Evolutionary conservation across 2,888 invertebrate species (phyloP).

Genomic region (Barypeithes pellucidus): DNA sequence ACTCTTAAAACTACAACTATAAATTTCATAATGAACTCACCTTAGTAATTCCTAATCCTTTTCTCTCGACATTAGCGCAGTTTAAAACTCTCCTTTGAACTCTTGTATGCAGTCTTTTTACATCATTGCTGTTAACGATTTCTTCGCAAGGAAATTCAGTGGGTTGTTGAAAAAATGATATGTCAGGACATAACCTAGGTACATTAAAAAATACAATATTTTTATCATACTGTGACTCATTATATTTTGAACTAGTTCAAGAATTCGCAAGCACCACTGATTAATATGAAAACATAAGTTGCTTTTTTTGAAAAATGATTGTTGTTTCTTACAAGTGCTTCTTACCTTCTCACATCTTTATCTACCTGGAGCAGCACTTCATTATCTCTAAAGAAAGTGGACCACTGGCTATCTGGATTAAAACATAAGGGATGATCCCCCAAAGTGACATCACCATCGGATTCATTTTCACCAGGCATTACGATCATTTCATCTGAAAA

Average conservation of each 20-base stretch:
- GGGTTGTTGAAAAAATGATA: slow-evolving; percentile 96
- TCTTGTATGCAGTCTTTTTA: slow-evolving; percentile 89
- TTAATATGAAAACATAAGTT: too few relatives aligned
- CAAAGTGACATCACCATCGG: slow-evolving; percentile 75
- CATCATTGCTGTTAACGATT: slow-evolving; percentile 85
- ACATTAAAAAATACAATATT: too few relatives aligned
- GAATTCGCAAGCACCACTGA: neutral
- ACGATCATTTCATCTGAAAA: slow-evolving; percentile 91
- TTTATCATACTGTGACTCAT: too few relatives aligned
- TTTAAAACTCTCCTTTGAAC: slow-evolving; percentile 90
- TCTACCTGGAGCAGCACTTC: slow-evolving; percentile 98
- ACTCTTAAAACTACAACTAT: neutral
- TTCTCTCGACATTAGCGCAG: slow-evolving; percentile 90
- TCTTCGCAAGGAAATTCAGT: slow-evolving; percentile 92
- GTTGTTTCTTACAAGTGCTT: neutral
- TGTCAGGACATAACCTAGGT: slow-evolving; percentile 87
- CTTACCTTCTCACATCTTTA: slow-evolving; percentile 86
- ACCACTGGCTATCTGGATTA: slow-evolving; percentile 97
- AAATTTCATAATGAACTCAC: slow-evolving; percentile 71
- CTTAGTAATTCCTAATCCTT: slow-evolving; percentile 92
- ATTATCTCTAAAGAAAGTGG: slow-evolving; percentile 96
- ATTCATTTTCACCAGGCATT: slow-evolving; percentile 80
- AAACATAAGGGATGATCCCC: slow-evolving; percentile 94
- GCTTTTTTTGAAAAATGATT: too few relatives aligned
- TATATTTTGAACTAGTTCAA: too few relatives aligned